Evolutionary conservation across 2,888 invertebrate species (phyloP), one percentile per base, ranked within the genome.

Genomic region (Serrognathus titanus): DNA sequence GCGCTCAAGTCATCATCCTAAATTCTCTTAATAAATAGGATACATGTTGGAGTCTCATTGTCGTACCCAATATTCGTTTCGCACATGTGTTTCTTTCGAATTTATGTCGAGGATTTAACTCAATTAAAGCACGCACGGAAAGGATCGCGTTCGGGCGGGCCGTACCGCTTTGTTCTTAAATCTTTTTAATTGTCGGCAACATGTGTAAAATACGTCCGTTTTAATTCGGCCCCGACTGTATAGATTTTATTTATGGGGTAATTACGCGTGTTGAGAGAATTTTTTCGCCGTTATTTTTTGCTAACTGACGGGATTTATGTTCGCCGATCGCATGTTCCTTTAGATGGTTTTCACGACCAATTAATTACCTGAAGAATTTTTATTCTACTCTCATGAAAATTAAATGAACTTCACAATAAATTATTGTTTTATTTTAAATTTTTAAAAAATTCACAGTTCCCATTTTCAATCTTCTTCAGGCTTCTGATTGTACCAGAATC

Each of bases 181-280:
- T 37, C 48, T 48, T 48, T 48, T 48, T 48, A 48, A 48, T 48
- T 48, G 48, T 36, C 16, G 11, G 48, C 38, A 48, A 37, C 48
- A 48, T 48, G 48, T 48, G 48, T 48, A 37, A 16, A 37, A 48
- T 48, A 12, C 37, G 16, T 37, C 38, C 11, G 38, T 11, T 37
- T 10, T 37, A 48, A 48, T 48, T 11, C 11, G 37, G 16, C 16
- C 37, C 16, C 38, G 12, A 48, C 36, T 16, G 12, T 37, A 35
- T 10, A 8, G 31, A 31, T 31, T 31, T 37, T 37, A 48, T 48
- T 48, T 48, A 48, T 48, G 35, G 38, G 48, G 35, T 38, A 48
- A 43, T 43, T 43, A 43, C 43, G 43, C 39, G 43, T 7, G 43
- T 39, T 20, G 43, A 16, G 43, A 11, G 43, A 43, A 43, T 43